A percentile compares a stretch with the other conserved stretches of the same genome.
phyloP scores from a whole-genome alignment of 2,888 invertebrate genomes.

The Chymomyza amoena region DNA sequence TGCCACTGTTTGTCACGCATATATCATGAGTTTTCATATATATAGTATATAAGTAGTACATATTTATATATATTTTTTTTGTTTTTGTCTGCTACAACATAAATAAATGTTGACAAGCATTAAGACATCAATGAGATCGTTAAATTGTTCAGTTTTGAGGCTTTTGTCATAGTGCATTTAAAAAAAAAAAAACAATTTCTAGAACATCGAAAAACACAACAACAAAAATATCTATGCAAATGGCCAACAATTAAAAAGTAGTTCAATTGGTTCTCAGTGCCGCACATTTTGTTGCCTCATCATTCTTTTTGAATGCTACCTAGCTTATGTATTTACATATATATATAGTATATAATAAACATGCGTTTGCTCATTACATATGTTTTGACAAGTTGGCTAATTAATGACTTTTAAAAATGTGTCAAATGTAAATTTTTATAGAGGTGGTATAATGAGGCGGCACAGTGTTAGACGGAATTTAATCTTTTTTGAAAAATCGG shows the following conservation, averaged over 20 bases:
- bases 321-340: neutral
- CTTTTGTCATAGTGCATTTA: slow-evolving; percentile 25
- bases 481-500: too few species aligned
- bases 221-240: slow-evolving; percentile 46
- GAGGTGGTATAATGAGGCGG: neutral
- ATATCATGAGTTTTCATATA: slow-evolving; percentile 28
- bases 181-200: neutral
- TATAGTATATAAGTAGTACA: too few species aligned
- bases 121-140: slow-evolving; percentile 61
- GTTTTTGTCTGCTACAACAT: neutral
- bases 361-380: neutral
- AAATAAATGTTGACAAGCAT: slow-evolving; percentile 53
- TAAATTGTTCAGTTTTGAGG: slow-evolving; percentile 44
- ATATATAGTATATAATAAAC: neutral
- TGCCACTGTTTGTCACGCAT: slow-evolving; percentile 41
- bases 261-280: slow-evolving; percentile 62
- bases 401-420: neutral
- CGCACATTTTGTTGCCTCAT: slow-evolving; percentile 42
- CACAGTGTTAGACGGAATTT: neutral
- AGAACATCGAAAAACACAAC: neutral
- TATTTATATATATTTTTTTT: neutral
- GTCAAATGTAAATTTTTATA: neutral
- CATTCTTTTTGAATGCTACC: slow-evolving; percentile 27
- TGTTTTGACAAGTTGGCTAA: neutral
- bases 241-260: slow-evolving; percentile 62